These are phyloP conservation scores for Morone saxatilis DNA, from an alignment of 2,113 vertebrate species.

Conservation along the genomic window DNA sequence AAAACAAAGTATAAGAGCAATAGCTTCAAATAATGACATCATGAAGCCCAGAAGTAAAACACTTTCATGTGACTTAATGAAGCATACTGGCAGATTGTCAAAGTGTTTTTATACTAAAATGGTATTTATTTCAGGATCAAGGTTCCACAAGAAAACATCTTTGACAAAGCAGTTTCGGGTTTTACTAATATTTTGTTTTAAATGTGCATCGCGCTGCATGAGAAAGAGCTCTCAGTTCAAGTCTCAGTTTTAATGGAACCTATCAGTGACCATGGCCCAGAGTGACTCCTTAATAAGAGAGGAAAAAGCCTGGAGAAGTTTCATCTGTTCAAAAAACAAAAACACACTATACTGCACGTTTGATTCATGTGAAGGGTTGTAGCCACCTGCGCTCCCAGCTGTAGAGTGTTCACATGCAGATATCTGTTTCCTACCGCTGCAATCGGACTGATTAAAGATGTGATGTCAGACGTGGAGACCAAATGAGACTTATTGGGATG, in stretches of 20 bases:
- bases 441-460: neutral
- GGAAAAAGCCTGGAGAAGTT: neutral
- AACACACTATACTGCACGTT: no score
- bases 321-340: neutral
- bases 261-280: neutral
- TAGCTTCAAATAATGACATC: no score
- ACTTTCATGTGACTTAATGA: neutral
- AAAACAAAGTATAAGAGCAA: no score
- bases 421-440: neutral
- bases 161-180: neutral
- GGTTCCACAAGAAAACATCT: neutral
- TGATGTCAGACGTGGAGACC: neutral
- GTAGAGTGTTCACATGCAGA: neutral
- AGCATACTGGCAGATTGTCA: neutral
- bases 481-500: no score
- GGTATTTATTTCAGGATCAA: neutral
- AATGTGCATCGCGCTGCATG: neutral
- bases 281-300: slow-evolving; percentile 36
- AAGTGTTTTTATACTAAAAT: no score
- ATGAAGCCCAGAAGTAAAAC: no score
- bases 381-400: neutral
- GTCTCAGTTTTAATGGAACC: slow-evolving; percentile 14
- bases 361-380: slow-evolving; percentile 1
- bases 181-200: neutral
- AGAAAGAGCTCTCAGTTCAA: neutral